Conservation (phyloP, 2,113 vertebrate genomes). For the Muscicapa adusta region DNA sequence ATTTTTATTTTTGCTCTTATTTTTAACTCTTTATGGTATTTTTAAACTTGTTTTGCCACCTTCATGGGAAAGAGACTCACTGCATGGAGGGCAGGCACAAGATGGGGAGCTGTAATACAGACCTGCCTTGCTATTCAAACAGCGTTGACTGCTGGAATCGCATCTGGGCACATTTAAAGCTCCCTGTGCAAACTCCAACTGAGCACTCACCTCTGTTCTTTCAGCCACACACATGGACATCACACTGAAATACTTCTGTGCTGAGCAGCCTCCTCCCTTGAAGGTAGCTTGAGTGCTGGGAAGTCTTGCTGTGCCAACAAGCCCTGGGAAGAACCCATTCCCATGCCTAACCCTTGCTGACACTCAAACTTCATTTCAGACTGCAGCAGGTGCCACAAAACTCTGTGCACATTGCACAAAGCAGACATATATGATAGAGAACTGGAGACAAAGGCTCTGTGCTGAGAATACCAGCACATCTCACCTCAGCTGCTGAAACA, state of each 20-base stretch:
- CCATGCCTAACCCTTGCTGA: background rate
- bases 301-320: background rate
- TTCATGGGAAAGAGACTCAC: background rate
- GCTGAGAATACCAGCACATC: background rate
- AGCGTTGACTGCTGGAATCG: background rate
- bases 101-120: background rate
- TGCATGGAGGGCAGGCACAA: background rate
- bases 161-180: background rate
- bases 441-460: background rate
- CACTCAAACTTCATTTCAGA: background rate
- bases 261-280: background rate
- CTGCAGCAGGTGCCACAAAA: background rate
- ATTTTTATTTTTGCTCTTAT: background rate
- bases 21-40: background rate
- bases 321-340: background rate
- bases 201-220: background rate
- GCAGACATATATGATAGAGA: background rate
- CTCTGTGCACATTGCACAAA: fast-evolving
- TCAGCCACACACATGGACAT: background rate
- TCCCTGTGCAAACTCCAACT: background rate
- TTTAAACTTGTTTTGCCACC: background rate
- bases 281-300: background rate
- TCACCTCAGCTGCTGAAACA: background rate
- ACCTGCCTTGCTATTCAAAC: background rate
- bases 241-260: background rate